A percentile compares a stretch with the other conserved stretches of the same genome.
Evolutionary conservation across 2,888 invertebrate species (phyloP).

Genomic region (Ephialtes manifestator): DNA sequence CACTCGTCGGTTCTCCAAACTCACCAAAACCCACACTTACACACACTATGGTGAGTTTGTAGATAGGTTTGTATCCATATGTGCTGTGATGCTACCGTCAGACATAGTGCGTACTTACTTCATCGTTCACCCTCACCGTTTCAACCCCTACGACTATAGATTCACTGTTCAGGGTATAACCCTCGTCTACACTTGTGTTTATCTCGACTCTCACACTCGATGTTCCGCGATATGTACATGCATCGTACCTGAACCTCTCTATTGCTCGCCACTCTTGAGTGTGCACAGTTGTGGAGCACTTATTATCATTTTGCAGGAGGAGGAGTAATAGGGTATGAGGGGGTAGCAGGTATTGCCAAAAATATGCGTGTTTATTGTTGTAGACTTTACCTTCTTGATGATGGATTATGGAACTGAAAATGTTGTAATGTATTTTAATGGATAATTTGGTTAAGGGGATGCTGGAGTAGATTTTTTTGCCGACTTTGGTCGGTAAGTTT

Average conservation of each 20-base stretch:
- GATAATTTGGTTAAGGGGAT: too few relatives aligned
- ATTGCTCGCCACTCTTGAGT: background rate
- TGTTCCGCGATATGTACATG: background rate
- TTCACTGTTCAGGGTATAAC: background rate
- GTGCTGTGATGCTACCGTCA: background rate
- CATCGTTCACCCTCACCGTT: conserved; percentile 1
- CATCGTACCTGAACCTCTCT: too few relatives aligned
- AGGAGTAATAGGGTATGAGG: background rate
- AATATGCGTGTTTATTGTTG: too few relatives aligned
- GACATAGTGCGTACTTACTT: background rate
- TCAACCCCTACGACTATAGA: background rate
- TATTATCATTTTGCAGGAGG: background rate
- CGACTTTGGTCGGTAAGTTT: too few relatives aligned
- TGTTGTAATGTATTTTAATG: too few relatives aligned
- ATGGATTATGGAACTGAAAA: too few relatives aligned
- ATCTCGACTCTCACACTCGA: conserved; percentile 19
- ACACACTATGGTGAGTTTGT: background rate
- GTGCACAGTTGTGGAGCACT: background rate
- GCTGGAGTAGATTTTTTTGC: too few relatives aligned
- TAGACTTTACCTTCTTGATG: too few relatives aligned
- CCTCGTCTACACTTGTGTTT: conserved; percentile 9
- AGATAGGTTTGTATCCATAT: background rate
- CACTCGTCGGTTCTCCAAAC: conserved; percentile 42
- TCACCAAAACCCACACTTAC: background rate
- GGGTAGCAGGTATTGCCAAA: background rate